Evolutionary conservation across 2,797 vertebrate genomes (phyloP).

Genomic region (Hippocampus kuda): DNA sequence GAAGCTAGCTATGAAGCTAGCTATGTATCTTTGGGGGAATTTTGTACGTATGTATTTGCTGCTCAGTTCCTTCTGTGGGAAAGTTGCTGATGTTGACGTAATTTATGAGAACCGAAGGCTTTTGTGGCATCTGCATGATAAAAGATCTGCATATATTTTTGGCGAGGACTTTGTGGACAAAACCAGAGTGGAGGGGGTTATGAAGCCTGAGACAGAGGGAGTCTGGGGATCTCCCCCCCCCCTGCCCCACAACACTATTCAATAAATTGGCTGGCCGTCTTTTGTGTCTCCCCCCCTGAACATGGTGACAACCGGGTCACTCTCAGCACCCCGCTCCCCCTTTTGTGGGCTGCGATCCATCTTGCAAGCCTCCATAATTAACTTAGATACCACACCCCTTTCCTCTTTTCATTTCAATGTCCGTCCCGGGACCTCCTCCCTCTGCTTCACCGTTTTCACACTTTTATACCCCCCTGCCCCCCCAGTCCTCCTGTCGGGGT

Average conservation of each 20-base stretch:
- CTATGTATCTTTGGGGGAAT: too few species aligned
- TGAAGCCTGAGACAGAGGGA: constrained; percentile 1
- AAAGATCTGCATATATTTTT: constrained; percentile 15
- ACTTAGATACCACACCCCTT: constrained; percentile 25
- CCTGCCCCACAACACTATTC: constrained; percentile 3
- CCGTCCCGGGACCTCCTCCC: constrained; percentile 10
- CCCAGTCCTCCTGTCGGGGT: constrained; percentile 33
- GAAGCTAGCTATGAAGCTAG: too few species aligned
- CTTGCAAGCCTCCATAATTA: constrained; percentile 36
- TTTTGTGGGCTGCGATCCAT: constrained; percentile 44
- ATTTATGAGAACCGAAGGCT: constrained; percentile 12
- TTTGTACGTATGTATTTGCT: too few species aligned
- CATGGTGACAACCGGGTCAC: constrained; percentile 18
- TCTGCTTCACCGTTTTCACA: constrained; percentile 29
- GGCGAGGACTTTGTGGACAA: constrained; percentile 6
- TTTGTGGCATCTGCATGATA: constrained; percentile 25
- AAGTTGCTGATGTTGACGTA: constrained; percentile 7
- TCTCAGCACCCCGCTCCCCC: constrained; percentile 25
- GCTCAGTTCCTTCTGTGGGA: constrained; percentile 6
- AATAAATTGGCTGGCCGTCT: constrained; percentile 19
- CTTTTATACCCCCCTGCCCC: constrained; percentile 12
- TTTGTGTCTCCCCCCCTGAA: constrained; percentile 24
- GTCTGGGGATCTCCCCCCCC: constrained; percentile 3
- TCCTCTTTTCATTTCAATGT: constrained; percentile 7
- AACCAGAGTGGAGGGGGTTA: not conserved